Conservation (phyloP, 2,888 invertebrate genomes). For the Drosophila falleni region DNA sequence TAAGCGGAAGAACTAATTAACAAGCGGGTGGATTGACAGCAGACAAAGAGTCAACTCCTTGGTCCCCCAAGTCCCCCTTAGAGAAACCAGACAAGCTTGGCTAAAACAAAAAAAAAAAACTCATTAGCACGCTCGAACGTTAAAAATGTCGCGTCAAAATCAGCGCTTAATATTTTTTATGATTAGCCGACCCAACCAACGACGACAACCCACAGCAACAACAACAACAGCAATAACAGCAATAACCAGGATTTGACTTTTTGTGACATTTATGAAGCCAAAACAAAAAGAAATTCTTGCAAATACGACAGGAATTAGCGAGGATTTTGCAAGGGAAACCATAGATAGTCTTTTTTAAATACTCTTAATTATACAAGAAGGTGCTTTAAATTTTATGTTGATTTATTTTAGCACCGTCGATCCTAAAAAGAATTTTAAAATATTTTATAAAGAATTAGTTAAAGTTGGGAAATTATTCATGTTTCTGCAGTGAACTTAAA, state of each 20-base stretch:
- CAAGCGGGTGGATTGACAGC: conserved; percentile 50
- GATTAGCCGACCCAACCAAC: conserved; percentile 61
- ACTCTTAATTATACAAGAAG: background rate
- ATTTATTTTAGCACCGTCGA: background rate
- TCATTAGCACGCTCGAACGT: conserved; percentile 80
- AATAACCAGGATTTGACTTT: conserved; percentile 7
- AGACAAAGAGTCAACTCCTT: conserved; percentile 28
- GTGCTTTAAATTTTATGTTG: background rate
- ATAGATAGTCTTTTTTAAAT: background rate
- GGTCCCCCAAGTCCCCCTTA: background rate
- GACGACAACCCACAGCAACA: conserved; percentile 20
- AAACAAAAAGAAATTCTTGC: conserved; percentile 29
- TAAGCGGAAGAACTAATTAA: conserved; percentile 79
- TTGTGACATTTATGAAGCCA: conserved; percentile 69
- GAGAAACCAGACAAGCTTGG: conserved; percentile 48
- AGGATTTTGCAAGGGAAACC: background rate
- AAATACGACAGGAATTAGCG: conserved; percentile 17
- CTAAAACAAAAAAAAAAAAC: conserved; percentile 62
- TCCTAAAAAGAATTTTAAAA: background rate
- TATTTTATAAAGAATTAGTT: background rate
- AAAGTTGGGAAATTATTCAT: background rate
- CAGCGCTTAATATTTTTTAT: conserved; percentile 79
- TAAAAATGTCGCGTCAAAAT: conserved; percentile 80
- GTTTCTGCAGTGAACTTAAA: background rate
- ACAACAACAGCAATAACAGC: background rate